A percentile compares a stretch with the other conserved stretches of the same genome.
These are phyloP conservation scores for Bradysia coprophila DNA, from an alignment of 1,140 invertebrate genomes.

Conservation along the genomic window DNA sequence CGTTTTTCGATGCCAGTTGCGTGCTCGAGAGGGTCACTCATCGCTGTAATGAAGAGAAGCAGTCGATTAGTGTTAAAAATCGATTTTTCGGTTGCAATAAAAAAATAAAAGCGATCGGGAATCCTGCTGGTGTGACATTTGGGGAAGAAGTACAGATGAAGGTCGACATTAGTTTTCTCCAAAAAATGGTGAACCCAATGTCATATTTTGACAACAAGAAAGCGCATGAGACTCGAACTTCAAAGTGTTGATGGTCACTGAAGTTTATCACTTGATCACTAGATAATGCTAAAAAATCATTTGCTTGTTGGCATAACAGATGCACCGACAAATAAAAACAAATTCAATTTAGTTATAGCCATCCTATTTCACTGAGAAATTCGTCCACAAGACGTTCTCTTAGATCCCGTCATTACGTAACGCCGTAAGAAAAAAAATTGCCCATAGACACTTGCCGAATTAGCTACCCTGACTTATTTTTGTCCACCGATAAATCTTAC, in stretches of 20 bases:
- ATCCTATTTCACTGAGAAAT: too few relatives aligned
- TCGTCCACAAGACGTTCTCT: neutral
- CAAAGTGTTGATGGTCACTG: neutral
- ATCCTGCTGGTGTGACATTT: neutral
- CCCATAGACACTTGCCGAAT: neutral
- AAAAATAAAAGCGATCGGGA: neutral
- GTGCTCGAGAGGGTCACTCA: slow-evolving; percentile 76
- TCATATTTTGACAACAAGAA: neutral
- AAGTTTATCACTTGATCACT: neutral
- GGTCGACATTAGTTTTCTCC: neutral
- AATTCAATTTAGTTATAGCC: too few relatives aligned
- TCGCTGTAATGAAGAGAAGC: slow-evolving; percentile 26
- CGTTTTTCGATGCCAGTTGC: slow-evolving; percentile 83
- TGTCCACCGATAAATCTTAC: slow-evolving; percentile 18
- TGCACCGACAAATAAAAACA: neutral
- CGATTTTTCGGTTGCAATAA: neutral
- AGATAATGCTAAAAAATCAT: neutral
- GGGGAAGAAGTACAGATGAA: neutral
- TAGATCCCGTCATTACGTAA: neutral
- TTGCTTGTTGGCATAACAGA: neutral
- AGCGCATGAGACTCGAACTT: neutral
- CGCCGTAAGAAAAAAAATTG: neutral
- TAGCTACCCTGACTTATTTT: neutral
- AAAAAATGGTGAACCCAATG: neutral
- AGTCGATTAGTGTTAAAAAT: neutral